Conservation (phyloP, 2,888 invertebrate species). For the Anthrax anthrax region DNA sequence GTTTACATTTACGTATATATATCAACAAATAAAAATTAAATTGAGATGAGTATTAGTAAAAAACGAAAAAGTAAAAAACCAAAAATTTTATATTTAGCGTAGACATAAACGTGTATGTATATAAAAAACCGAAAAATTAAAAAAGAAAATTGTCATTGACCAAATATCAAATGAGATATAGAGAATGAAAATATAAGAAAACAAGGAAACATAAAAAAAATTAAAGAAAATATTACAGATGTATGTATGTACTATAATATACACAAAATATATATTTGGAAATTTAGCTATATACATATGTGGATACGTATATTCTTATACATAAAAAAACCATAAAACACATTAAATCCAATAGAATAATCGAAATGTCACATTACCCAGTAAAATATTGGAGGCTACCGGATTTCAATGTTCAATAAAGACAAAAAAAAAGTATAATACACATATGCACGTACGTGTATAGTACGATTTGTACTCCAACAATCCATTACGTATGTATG, state of each 20-base stretch:
- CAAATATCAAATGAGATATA: conserved; percentile 7
- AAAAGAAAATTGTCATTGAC: too few species aligned
- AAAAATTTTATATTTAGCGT: too few species aligned
- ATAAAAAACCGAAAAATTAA: too few species aligned
- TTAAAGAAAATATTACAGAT: conserved; percentile 1
- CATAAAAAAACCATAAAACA: conserved; percentile 24
- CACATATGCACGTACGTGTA: too few species aligned
- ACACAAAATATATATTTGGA: background rate
- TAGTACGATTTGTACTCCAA: too few species aligned
- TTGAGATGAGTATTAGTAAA: too few species aligned
- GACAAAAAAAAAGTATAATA: too few species aligned
- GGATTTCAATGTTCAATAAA: conserved; percentile 8
- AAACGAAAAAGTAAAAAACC: too few species aligned
- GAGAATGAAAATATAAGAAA: conserved; percentile 2
- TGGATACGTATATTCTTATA: background rate
- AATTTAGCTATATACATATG: background rate
- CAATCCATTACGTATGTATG: too few species aligned
- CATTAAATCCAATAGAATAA: conserved; percentile 37
- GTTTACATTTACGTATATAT: too few species aligned
- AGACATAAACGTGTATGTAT: too few species aligned
- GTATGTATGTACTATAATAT: background rate
- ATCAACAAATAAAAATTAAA: too few species aligned
- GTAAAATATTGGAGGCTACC: conserved; percentile 30
- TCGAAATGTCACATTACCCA: conserved; percentile 37
- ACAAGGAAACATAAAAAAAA: conserved; percentile 3